Conservation (phyloP, 2,888 invertebrate species). For the Folsomia manolachei region DNA sequence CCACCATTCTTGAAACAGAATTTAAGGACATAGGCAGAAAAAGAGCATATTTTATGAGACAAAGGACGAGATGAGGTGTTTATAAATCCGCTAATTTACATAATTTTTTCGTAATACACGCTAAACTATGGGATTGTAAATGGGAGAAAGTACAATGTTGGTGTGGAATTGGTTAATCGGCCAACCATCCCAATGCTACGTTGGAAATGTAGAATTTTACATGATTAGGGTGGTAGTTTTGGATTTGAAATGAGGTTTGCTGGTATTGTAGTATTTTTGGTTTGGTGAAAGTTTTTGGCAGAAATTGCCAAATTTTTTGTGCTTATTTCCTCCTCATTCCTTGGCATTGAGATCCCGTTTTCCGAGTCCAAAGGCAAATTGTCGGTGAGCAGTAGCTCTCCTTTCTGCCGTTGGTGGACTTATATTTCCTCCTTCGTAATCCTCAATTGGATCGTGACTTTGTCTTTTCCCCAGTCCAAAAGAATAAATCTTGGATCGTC, state of each 20-base stretch:
- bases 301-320: background rate
- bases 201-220: too few species aligned
- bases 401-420: constrained; percentile 35
- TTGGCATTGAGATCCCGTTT: constrained; percentile 38
- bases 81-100: too few species aligned
- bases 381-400: constrained; percentile 38
- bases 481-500: constrained; percentile 50
- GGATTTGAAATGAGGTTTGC: too few species aligned
- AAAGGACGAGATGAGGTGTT: too few species aligned
- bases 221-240: background rate
- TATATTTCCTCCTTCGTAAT: constrained; percentile 29
- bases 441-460: constrained; percentile 28
- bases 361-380: constrained; percentile 49
- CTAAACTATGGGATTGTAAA: too few species aligned
- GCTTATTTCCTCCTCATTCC: background rate
- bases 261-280: background rate
- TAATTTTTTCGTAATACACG: too few species aligned
- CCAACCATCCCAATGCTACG: too few species aligned
- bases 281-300: background rate
- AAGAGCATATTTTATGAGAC: too few species aligned
- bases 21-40: too few species aligned
- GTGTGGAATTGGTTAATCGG: too few species aligned
- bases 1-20: too few species aligned
- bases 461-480: constrained; percentile 49
- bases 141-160: too few species aligned